These are phyloP conservation scores for Channa maculata DNA, from an alignment of 2,113 vertebrate species.

Conservation along the genomic window DNA sequence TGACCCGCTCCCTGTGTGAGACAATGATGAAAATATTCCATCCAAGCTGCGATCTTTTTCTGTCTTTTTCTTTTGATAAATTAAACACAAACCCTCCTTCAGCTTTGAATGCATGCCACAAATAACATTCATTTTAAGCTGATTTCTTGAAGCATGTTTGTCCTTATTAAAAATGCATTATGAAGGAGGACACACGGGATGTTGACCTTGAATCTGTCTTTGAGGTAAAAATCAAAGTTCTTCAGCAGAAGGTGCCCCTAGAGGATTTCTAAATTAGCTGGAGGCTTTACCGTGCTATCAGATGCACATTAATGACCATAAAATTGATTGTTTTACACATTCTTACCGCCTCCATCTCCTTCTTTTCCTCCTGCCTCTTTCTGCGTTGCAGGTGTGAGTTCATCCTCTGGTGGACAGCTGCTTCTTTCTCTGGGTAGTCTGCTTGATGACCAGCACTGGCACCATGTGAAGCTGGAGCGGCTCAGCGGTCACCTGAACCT, in stretches of 20 bases:
- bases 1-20: conserved; percentile 36
- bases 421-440: conserved; percentile 89
- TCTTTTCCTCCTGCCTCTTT: not conserved
- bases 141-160: conserved; percentile 10
- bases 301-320: not conserved
- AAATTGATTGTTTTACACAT: not conserved
- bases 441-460: conserved; percentile 97
- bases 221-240: conserved; percentile 11
- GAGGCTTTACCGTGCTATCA: not conserved
- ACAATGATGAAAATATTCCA: conserved; percentile 37
- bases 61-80: conserved; percentile 13
- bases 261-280: conserved; percentile 3
- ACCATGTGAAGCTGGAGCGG: conserved; percentile 88
- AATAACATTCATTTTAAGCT: not conserved
- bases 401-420: conserved; percentile 76
- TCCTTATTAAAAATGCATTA: conserved; percentile 41
- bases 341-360: not conserved
- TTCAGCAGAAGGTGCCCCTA: conserved; percentile 2
- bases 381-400: conserved; percentile 82
- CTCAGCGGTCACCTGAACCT: conserved; percentile 90
- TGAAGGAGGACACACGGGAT: not conserved
- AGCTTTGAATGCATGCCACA: not conserved
- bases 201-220: not conserved
- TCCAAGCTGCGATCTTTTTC: not conserved
- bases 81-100: conserved; percentile 9